Evolutionary conservation across 2,888 invertebrate genomes (phyloP).

Genomic region (Suillia variegata): DNA sequence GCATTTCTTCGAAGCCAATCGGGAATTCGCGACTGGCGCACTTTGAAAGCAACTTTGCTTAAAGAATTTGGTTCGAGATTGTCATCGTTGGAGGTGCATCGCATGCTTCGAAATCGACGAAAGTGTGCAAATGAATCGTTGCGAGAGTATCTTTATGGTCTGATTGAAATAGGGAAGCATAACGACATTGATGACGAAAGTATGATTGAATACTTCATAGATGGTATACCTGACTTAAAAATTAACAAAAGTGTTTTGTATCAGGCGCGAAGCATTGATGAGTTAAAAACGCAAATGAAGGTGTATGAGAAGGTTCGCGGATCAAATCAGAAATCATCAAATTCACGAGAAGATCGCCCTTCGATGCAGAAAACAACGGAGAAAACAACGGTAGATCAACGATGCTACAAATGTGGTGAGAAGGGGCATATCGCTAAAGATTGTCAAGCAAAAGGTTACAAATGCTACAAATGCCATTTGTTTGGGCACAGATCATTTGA

Average conservation of each 20-base stretch:
- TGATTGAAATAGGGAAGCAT: too few species aligned
- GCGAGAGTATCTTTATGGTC: too few species aligned
- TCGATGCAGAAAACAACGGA: background rate
- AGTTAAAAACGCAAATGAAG: too few species aligned
- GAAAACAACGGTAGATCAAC: background rate
- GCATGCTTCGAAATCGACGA: conserved; percentile 13
- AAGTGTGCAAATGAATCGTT: too few species aligned
- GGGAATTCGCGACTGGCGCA: conserved; percentile 13
- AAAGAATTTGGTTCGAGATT: conserved; percentile 22
- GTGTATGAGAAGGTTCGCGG: background rate
- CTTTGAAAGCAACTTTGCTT: conserved; percentile 16
- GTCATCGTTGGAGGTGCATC: conserved; percentile 18
- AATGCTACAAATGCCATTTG: background rate
- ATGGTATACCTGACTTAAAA: too few species aligned
- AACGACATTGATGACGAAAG: too few species aligned
- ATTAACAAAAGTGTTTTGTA: too few species aligned
- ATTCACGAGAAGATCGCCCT: background rate
- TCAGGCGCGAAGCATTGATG: too few species aligned
- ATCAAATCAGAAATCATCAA: background rate
- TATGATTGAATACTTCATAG: too few species aligned
- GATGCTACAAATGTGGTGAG: conserved; percentile 15
- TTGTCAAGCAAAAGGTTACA: conserved; percentile 13
- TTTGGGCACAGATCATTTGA: background rate
- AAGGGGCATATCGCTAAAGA: background rate
- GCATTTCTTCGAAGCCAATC: conserved; percentile 17